phyloP scores from a whole-genome alignment of 2,113 vertebrate genomes.

The Ceyx cyanopectus region DNA sequence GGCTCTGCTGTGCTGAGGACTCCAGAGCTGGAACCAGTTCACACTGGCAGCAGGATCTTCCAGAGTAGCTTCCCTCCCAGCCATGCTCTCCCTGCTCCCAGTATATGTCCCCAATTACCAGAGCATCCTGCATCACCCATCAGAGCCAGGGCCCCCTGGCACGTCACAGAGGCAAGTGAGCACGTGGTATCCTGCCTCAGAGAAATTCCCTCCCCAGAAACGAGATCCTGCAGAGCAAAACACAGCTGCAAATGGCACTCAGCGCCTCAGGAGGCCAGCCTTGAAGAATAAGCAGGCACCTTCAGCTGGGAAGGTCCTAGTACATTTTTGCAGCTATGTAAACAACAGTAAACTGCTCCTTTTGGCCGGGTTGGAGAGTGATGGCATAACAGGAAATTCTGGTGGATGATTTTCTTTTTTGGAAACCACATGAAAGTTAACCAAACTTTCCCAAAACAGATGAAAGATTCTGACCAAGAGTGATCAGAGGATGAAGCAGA shows the following conservation, averaged over 20 bases:
- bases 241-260: slow-evolving; percentile 65
- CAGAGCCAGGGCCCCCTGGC: slow-evolving; percentile 33
- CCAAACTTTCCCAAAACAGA: slow-evolving; percentile 69
- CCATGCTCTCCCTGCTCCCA: not conserved
- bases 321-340: slow-evolving; percentile 69
- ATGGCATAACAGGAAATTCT: slow-evolving; percentile 74
- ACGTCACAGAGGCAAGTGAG: not conserved
- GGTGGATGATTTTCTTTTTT: slow-evolving; percentile 66
- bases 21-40: not conserved
- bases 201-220: slow-evolving; percentile 66
- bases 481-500: not conserved
- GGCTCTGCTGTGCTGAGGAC: too few species aligned
- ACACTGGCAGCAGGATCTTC: not conserved
- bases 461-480: slow-evolving; percentile 65
- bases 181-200: slow-evolving; percentile 36
- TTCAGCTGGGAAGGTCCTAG: slow-evolving; percentile 61
- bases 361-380: slow-evolving; percentile 25
- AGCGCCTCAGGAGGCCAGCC: slow-evolving; percentile 17
- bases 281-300: slow-evolving; percentile 68
- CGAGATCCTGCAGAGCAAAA: slow-evolving; percentile 49
- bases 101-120: not conserved
- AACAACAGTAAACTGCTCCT: slow-evolving; percentile 67
- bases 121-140: not conserved
- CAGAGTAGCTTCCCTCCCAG: not conserved
- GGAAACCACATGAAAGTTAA: slow-evolving; percentile 70